These are phyloP conservation scores for Ailurus styani DNA, from an alignment of 2,113 vertebrate genomes.

Conservation along the genomic window DNA sequence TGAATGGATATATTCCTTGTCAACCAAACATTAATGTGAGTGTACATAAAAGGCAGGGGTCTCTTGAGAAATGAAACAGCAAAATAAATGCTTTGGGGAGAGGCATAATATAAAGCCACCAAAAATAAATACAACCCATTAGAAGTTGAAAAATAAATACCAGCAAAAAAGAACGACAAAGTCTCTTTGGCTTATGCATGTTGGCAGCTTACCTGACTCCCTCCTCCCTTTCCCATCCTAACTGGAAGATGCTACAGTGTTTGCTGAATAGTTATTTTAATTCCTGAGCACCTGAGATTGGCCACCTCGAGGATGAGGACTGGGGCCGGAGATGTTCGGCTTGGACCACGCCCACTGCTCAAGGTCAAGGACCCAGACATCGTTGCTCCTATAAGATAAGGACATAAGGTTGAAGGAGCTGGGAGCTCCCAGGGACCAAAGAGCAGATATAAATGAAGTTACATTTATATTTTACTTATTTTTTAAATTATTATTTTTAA, in stretches of 20 bases:
- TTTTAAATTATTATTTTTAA: neutral
- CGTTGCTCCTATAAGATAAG: constrained; percentile 90
- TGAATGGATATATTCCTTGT: neutral
- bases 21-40: constrained; percentile 22
- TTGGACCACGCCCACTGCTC: constrained; percentile 99
- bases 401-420: neutral
- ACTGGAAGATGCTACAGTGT: constrained; percentile 41
- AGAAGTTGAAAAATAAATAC: constrained; percentile 19
- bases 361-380: constrained; percentile 96
- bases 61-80: constrained; percentile 29
- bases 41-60: neutral
- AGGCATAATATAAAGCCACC: neutral
- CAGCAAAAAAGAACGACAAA: neutral
- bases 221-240: constrained; percentile 48
- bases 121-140: neutral
- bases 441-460: neutral
- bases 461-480: neutral
- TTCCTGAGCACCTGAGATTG: constrained; percentile 91
- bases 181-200: neutral
- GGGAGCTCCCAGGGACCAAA: neutral
- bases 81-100: neutral
- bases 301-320: constrained; percentile 94
- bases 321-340: constrained; percentile 88
- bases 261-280: constrained; percentile 43
- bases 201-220: constrained; percentile 15